A percentile compares a stretch with the other conserved stretches of the same genome.
Evolutionary conservation across 2,888 invertebrate species (phyloP).

Genomic region (Xylota sylvarum): DNA sequence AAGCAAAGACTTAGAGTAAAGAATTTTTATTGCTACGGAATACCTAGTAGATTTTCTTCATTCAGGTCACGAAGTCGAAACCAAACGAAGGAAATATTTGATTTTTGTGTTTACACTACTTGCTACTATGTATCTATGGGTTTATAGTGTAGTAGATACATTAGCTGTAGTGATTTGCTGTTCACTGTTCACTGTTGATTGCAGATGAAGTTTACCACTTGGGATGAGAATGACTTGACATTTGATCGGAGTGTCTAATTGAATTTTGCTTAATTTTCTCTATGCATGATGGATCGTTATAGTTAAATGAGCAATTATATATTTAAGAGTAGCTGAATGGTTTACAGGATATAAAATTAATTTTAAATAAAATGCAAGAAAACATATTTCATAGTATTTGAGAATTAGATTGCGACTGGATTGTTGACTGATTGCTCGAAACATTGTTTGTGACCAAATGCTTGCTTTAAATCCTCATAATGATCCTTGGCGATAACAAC

Average conservation of each 20-base stretch:
- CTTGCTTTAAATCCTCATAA: no score
- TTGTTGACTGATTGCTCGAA: no score
- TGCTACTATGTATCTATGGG: background rate
- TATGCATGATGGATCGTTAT: conserved; percentile 7
- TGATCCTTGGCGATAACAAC: no score
- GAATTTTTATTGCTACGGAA: background rate
- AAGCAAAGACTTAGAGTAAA: background rate
- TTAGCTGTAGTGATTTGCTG: background rate
- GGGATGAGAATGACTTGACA: background rate
- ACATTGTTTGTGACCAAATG: no score
- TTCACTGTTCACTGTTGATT: conserved; percentile 11
- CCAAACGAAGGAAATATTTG: conserved; percentile 30
- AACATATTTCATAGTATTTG: no score
- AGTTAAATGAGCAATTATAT: background rate
- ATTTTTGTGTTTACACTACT: conserved; percentile 39
- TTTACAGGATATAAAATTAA: no score
- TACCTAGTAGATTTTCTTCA: background rate
- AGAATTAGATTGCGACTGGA: no score
- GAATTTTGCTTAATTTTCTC: conserved; percentile 3
- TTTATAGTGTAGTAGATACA: background rate
- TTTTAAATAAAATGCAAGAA: no score
- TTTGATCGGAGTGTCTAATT: conserved; percentile 6
- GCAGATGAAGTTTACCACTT: conserved; percentile 9
- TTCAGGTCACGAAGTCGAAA: conserved; percentile 36
- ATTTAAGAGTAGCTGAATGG: no score